phyloP scores from a whole-genome alignment of 2,113 vertebrate species.

The Acanthisitta chloris region DNA sequence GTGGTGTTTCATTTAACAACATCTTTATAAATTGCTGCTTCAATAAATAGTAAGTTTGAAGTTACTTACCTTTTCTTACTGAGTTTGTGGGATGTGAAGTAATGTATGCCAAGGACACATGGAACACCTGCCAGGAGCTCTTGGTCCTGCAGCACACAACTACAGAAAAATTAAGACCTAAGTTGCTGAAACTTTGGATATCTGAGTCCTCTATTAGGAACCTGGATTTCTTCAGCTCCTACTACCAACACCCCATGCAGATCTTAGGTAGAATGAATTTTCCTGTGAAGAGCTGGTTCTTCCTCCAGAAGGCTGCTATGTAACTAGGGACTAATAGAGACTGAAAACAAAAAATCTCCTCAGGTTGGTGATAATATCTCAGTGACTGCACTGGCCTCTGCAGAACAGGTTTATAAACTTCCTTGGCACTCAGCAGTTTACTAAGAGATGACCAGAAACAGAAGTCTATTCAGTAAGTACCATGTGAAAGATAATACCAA shows the following conservation, averaged over 20 bases:
- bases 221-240: not conserved
- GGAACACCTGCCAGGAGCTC: not conserved
- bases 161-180: not conserved
- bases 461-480: not conserved
- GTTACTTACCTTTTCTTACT: not conserved
- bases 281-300: not conserved
- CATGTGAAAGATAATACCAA: not conserved
- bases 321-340: not conserved
- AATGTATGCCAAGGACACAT: not conserved
- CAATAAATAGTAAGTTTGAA: not conserved
- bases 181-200: not conserved
- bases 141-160: not conserved
- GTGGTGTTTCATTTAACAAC: not conserved
- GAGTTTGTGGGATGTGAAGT: not conserved
- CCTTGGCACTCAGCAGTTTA: not conserved
- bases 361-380: not conserved
- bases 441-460: not conserved
- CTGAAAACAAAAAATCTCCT: not conserved
- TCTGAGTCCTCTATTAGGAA: not conserved
- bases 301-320: not conserved
- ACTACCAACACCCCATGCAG: not conserved
- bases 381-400: not conserved
- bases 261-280: fast-evolving
- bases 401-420: not conserved
- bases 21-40: not conserved